A percentile compares a stretch with the other conserved stretches of the same genome.
These are phyloP conservation scores for Cyanocitta stelleri DNA, from an alignment of 2,113 vertebrate genomes.

Conservation along the genomic window DNA sequence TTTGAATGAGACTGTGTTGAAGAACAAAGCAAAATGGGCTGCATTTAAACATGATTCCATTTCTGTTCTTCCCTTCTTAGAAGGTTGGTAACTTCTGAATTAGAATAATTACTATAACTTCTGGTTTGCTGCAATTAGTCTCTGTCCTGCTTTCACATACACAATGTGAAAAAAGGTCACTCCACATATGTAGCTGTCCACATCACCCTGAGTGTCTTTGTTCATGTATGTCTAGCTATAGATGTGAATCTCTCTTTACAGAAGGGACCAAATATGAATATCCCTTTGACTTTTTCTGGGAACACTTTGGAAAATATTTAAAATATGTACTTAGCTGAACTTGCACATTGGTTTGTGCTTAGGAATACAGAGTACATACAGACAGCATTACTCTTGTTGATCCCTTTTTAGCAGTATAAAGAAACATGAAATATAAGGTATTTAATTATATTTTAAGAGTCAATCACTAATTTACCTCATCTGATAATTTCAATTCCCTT, in stretches of 20 bases:
- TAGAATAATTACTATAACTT: slow-evolving; percentile 38
- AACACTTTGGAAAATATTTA: background rate
- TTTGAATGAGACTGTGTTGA: background rate
- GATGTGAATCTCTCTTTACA: background rate
- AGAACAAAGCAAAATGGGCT: slow-evolving; percentile 59
- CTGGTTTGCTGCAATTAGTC: slow-evolving; percentile 45
- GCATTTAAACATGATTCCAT: slow-evolving; percentile 17
- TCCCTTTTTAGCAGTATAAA: background rate
- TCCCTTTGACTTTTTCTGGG: background rate
- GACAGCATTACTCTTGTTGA: background rate
- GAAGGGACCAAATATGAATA: background rate
- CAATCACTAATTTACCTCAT: background rate
- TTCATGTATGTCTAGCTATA: background rate
- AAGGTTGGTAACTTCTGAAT: slow-evolving; percentile 40
- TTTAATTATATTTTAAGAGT: background rate
- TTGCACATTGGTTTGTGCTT: background rate
- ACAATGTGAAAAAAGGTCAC: background rate
- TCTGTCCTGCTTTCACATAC: slow-evolving; percentile 25
- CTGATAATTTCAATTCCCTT: background rate
- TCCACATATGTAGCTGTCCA: background rate
- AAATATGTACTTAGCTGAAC: background rate
- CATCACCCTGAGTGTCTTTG: background rate
- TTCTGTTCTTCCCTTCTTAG: slow-evolving; percentile 35
- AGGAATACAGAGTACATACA: background rate
- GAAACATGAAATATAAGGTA: background rate